Evolutionary conservation across 2,888 invertebrate species (phyloP).

Genomic region (Volucella inflata): DNA sequence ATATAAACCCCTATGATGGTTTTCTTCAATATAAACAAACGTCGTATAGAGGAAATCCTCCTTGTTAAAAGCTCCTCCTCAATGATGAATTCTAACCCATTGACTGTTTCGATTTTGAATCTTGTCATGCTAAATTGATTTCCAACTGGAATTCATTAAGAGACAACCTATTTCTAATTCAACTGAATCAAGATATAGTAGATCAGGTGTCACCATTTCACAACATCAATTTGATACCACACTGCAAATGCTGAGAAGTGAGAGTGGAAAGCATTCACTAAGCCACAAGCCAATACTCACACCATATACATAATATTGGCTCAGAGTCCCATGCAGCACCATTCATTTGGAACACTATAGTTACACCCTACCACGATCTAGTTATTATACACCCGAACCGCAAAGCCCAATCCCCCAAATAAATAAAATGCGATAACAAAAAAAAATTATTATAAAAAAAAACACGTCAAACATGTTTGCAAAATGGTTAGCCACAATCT

Average conservation of each 20-base stretch:
- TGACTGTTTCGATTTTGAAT: no score
- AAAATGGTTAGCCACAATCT: slow-evolving; percentile 41
- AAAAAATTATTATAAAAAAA: slow-evolving; percentile 15
- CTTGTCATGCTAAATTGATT: no score
- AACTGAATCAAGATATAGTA: neutral
- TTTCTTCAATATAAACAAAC: no score
- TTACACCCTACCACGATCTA: slow-evolving; percentile 63
- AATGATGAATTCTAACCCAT: no score
- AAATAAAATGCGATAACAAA: neutral
- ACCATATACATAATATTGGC: slow-evolving; percentile 20
- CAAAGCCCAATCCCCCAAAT: slow-evolving; percentile 50
- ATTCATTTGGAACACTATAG: slow-evolving; percentile 68
- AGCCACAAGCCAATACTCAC: slow-evolving; percentile 18
- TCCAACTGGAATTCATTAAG: no score
- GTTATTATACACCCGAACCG: slow-evolving; percentile 61
- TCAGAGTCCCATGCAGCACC: slow-evolving; percentile 36
- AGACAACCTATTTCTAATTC: no score
- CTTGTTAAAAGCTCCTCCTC: no score
- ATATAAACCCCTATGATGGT: no score
- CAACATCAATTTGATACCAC: slow-evolving; percentile 45
- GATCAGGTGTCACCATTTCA: slow-evolving; percentile 57
- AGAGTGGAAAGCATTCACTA: slow-evolving; percentile 64
- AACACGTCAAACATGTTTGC: slow-evolving; percentile 52
- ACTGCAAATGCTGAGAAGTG: slow-evolving; percentile 68
- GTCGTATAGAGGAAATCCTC: no score